phyloP scores from a whole-genome alignment of 2,888 invertebrate genomes.

The Drosophila mayaguana region DNA sequence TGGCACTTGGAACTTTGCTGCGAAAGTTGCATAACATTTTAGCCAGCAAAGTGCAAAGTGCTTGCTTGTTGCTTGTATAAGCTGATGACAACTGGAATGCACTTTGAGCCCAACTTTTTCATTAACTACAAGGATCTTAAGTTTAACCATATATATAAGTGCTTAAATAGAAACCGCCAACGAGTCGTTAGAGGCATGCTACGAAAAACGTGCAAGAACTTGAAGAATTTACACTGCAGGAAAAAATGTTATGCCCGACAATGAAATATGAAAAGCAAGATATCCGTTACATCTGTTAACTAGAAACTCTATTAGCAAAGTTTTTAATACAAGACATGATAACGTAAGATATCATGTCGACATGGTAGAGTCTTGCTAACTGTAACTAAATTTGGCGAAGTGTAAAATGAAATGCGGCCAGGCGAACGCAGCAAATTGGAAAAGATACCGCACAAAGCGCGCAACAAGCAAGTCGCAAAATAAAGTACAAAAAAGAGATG shows the following conservation, averaged over 20 bases:
- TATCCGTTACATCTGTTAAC: background rate
- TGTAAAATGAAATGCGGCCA: slow-evolving; percentile 29
- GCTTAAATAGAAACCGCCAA: slow-evolving; percentile 16
- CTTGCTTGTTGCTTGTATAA: too few species aligned
- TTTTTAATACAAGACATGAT: background rate
- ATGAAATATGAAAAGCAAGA: background rate
- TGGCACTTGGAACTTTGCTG: slow-evolving; percentile 16
- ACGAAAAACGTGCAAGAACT: background rate
- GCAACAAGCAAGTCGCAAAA: slow-evolving; percentile 16
- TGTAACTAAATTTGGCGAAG: slow-evolving; percentile 2
- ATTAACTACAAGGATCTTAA: slow-evolving; percentile 37
- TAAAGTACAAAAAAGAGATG: slow-evolving; percentile 3
- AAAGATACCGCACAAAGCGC: slow-evolving; percentile 55
- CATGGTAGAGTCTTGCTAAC: background rate
- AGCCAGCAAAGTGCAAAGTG: slow-evolving; percentile 31
- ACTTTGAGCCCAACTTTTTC: slow-evolving; percentile 34
- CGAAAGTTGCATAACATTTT: slow-evolving; percentile 40
- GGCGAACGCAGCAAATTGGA: slow-evolving; percentile 52
- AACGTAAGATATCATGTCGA: background rate
- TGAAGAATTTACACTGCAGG: slow-evolving; percentile 8
- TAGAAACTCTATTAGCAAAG: background rate
- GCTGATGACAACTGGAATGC: slow-evolving; percentile 30
- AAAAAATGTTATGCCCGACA: background rate
- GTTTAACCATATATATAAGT: slow-evolving; percentile 31
- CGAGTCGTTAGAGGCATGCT: slow-evolving; percentile 20